A percentile compares a stretch with the other conserved stretches of the same genome.
These are phyloP conservation scores for Acanthaster planci DNA, from an alignment of 35 echinoderm and acorn worm genomes.

Conservation along the genomic window DNA sequence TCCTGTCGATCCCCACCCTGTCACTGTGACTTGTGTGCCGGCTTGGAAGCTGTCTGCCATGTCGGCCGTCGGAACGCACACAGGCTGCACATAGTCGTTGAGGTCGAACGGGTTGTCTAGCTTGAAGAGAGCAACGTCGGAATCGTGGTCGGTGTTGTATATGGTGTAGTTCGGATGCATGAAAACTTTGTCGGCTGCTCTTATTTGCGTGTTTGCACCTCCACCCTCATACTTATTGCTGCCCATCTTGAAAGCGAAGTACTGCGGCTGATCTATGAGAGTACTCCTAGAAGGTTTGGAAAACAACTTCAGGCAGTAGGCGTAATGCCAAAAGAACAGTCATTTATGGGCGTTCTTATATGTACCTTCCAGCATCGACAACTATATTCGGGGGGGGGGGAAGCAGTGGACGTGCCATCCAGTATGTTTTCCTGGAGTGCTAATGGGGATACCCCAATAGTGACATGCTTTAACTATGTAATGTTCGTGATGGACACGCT, in stretches of 20 bases:
- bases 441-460: too few relatives aligned
- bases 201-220: background rate
- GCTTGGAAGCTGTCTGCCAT: constrained; percentile 23
- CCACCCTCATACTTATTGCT: background rate
- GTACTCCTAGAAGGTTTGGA: background rate
- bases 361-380: too few relatives aligned
- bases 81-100: constrained; percentile 35
- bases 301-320: too few relatives aligned
- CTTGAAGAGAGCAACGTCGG: constrained; percentile 45
- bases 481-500: too few relatives aligned
- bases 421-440: too few relatives aligned
- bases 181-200: constrained; percentile 30
- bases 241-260: constrained; percentile 19
- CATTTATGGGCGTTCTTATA: too few relatives aligned
- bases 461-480: too few relatives aligned
- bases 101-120: constrained; percentile 24
- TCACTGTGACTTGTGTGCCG: constrained; percentile 10
- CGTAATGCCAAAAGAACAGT: too few relatives aligned
- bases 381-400: too few relatives aligned
- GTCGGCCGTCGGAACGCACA: constrained; percentile 41
- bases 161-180: constrained; percentile 38
- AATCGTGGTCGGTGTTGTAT: constrained; percentile 29
- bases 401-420: too few relatives aligned
- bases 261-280: background rate
- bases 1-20: constrained; percentile 47